phyloP scores from a whole-genome alignment of 2,113 vertebrate species.

The Xyrauchen texanus region DNA sequence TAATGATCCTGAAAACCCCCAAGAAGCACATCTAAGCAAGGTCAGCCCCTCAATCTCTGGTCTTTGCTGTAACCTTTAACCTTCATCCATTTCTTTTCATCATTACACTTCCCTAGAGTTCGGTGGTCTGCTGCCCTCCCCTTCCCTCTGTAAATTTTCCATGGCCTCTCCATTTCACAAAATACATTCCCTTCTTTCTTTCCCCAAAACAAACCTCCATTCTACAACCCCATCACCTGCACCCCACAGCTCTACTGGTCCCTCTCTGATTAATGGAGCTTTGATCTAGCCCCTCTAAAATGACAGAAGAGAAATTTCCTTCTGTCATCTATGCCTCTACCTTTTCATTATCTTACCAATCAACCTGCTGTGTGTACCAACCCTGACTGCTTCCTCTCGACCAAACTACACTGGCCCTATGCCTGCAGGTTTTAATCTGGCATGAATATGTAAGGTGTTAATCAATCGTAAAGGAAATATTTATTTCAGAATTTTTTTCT shows the following conservation, averaged over 20 bases:
- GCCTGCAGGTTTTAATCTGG: conserved; percentile 34
- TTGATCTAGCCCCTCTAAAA: conserved; percentile 29
- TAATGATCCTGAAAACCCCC: conserved; percentile 30
- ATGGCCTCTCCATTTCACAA: conserved; percentile 40
- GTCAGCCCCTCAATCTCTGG: conserved; percentile 27
- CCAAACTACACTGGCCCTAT: conserved; percentile 46
- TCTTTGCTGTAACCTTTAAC: conserved; percentile 43
- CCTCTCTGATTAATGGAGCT: conserved; percentile 38
- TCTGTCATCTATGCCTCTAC: background rate
- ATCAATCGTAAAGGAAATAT: conserved; percentile 63
- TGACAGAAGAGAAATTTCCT: conserved; percentile 18
- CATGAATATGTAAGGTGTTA: conserved; percentile 53
- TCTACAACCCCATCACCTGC: conserved; percentile 31
- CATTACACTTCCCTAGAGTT: conserved; percentile 49
- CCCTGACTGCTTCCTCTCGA: background rate
- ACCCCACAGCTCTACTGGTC: conserved; percentile 3
- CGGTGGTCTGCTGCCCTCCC: conserved; percentile 11
- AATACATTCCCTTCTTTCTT: conserved; percentile 20
- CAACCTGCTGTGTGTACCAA: conserved; percentile 15
- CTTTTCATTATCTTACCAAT: conserved; percentile 9
- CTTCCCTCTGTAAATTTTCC: conserved; percentile 18
- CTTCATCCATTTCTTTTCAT: conserved; percentile 35
- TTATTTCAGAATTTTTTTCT: conserved; percentile 56
- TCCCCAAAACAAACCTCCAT: conserved; percentile 20
- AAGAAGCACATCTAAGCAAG: conserved; percentile 23